Conservation (phyloP, 2,888 invertebrate genomes). For the Lysandra bellargus region DNA sequence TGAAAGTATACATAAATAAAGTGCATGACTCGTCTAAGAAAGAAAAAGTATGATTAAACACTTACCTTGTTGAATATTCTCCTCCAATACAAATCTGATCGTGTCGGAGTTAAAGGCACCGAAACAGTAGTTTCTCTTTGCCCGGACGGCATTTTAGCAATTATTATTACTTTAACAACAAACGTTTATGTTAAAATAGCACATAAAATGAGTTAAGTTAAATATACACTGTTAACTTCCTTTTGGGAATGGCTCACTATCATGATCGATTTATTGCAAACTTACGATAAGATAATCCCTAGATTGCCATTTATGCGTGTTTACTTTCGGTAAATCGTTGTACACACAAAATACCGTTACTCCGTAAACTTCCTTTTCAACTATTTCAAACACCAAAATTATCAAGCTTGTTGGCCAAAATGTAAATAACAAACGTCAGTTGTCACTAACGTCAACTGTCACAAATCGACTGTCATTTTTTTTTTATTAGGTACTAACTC, state of each 20-base stretch:
- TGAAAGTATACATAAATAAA: background rate
- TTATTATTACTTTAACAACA: slow-evolving; percentile 35
- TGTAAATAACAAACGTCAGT: slow-evolving; percentile 14
- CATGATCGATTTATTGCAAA: slow-evolving; percentile 55
- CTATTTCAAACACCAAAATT: slow-evolving; percentile 15
- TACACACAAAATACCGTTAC: slow-evolving; percentile 29
- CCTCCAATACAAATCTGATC: slow-evolving; percentile 75
- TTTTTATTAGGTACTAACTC: background rate
- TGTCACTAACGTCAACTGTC: slow-evolving; percentile 2
- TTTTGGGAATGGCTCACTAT: slow-evolving; percentile 44
- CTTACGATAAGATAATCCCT: slow-evolving; percentile 57
- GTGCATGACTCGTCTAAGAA: background rate
- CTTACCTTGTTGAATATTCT: slow-evolving; percentile 76
- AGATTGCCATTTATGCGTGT: slow-evolving; percentile 43
- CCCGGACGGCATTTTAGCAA: slow-evolving; percentile 63
- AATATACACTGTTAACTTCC: slow-evolving; percentile 33
- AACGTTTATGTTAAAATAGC: slow-evolving; percentile 39
- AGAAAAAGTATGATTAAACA: background rate
- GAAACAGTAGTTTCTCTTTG: slow-evolving; percentile 66
- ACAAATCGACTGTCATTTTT: background rate
- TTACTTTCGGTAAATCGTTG: slow-evolving; percentile 39
- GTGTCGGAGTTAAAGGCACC: slow-evolving; percentile 68
- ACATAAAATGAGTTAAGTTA: slow-evolving; percentile 38
- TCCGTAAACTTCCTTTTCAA: slow-evolving; percentile 1
- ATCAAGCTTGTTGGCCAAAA: background rate